Evolutionary conservation across 1,140 invertebrate genomes (phyloP), one percentile per base, ranked within the genome.

Genomic region (Sarcophaga bullata): DNA sequence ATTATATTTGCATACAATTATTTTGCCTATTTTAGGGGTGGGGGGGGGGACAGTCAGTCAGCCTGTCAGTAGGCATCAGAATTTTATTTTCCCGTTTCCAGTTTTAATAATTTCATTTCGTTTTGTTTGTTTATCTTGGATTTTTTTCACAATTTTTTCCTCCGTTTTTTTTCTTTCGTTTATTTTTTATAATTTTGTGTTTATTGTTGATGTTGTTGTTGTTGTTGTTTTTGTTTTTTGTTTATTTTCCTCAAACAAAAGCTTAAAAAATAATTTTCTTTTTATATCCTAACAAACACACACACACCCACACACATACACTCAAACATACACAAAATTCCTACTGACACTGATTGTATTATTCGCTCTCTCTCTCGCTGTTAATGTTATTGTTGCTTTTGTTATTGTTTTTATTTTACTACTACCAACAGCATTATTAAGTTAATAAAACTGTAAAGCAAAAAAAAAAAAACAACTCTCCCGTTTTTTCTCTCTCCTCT

Each of bases 91-190:
- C 25, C 25, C 25, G 4, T 37, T 37, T 37, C 4, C 25, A 58
- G 19, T 68, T 68, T 68, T 68, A 68, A 68, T 68, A 68, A 68
- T 68, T 68, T 68, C n/a, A 68, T 68, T 68, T 68, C n/a, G 9
- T 68, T 68, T 19, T 19, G 15, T 68, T 25, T n/a, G 15, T 13
- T 58, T 58, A 11, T 58, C 25, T 37, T 37, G 25, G 1, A 2
- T 37, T 37, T 37, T 37, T 37, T 37, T n/a, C 15, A 2, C 7
- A n/a, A 58, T 58, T 58, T 58, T 37, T 37, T 37, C 4, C 25
- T 2, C 1, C 25, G 25, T 4, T 37, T 37, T 37, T 4, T 37
- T 37, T 7, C 17, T 68, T 68, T 68, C 19, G 19, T 19, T 68
- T 19, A 19, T 68, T 68, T 68, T 9, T 19, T 68, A 19, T 68